phyloP scores from a whole-genome alignment of 2,797 vertebrate genomes.

The Hyperoplus lanceolatus region DNA sequence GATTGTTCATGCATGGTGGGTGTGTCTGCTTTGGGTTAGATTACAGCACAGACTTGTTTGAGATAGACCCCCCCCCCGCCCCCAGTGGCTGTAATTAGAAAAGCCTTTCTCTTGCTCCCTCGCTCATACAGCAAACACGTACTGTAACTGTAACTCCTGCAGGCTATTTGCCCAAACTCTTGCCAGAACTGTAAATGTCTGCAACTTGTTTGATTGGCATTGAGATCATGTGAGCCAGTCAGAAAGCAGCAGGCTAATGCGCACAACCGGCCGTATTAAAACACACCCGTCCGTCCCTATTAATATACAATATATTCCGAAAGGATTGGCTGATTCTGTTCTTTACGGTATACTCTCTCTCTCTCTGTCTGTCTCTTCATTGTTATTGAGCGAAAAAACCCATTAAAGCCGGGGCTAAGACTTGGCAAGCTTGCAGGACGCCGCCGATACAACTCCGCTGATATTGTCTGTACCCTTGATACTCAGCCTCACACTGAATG shows the following conservation, averaged over 20 bases:
- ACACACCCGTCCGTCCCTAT: slow-evolving; percentile 61
- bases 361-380: slow-evolving; percentile 65
- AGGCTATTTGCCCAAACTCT: slow-evolving; percentile 57
- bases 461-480: slow-evolving; percentile 80
- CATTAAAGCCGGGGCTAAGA: slow-evolving; percentile 71
- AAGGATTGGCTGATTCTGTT: slow-evolving; percentile 63
- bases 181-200: slow-evolving; percentile 61
- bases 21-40: slow-evolving; percentile 43
- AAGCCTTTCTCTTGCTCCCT: slow-evolving; percentile 47
- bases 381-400: slow-evolving; percentile 81
- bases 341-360: slow-evolving; percentile 45
- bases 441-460: slow-evolving; percentile 71
- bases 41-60: slow-evolving; percentile 67
- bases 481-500: slow-evolving; percentile 56
- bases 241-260: slow-evolving; percentile 40
- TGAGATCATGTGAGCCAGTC: slow-evolving; percentile 27
- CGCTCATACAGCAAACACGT: slow-evolving; percentile 33
- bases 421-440: slow-evolving; percentile 74
- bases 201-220: slow-evolving; percentile 66
- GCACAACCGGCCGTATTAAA: slow-evolving; percentile 53
- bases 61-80: neutral
- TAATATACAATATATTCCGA: slow-evolving; percentile 61
- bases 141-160: slow-evolving; percentile 53
- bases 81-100: slow-evolving; percentile 64
- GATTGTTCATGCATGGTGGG: slow-evolving; percentile 52